These are phyloP conservation scores for Loris lydekkerianus DNA, from an alignment of 2,797 vertebrate species.

Conservation along the genomic window DNA sequence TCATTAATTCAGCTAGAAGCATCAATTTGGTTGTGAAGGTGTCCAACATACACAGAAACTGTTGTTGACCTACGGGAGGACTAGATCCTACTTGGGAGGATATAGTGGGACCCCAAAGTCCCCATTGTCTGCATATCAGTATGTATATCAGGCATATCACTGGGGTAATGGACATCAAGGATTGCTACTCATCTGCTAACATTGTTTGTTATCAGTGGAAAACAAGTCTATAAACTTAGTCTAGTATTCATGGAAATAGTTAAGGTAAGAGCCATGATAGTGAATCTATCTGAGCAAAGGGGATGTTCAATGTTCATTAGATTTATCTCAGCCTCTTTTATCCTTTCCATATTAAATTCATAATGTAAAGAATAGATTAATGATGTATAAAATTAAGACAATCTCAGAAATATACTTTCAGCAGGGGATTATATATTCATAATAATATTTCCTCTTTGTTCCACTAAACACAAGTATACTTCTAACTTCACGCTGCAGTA, in stretches of 20 bases:
- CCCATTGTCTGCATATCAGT: not conserved
- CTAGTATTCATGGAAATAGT: not conserved
- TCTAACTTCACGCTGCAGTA: not conserved
- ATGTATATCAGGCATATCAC: not conserved
- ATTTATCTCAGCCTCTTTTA: not conserved
- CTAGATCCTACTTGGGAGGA: not conserved
- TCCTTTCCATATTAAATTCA: not conserved
- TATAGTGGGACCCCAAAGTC: not conserved
- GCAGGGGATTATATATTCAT: not conserved
- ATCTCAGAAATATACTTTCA: not conserved
- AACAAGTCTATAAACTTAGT: not conserved
- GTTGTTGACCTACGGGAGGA: not conserved
- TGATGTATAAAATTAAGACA: not conserved
- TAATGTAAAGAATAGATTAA: not conserved
- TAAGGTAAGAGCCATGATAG: not conserved
- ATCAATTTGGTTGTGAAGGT: not conserved
- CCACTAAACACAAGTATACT: not conserved
- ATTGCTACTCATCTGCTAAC: not conserved
- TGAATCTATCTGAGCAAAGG: not conserved
- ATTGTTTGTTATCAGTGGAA: not conserved
- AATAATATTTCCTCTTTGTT: not conserved
- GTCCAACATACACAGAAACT: not conserved
- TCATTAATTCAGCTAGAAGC: not conserved
- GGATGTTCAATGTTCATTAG: not conserved
- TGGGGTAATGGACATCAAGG: not conserved